Base-by-base conservation (phyloP, 2,113 vertebrate genomes). In the Corvus moneduloides region DNA sequence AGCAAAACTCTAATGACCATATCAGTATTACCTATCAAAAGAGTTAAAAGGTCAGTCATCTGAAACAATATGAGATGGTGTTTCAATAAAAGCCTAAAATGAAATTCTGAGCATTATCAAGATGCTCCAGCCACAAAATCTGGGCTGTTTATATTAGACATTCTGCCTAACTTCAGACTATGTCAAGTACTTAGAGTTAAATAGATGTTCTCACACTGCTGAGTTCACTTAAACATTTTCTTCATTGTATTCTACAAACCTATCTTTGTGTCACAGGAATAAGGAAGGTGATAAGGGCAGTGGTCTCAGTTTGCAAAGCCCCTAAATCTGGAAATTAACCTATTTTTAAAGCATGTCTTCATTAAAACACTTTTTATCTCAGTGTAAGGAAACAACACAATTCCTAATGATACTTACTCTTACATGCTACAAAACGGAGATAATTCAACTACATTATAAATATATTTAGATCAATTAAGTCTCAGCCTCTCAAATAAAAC, bases 1-100 rank as follows among this genome's bases (percentile, higher is more conserved):
- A 99, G 95, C 83, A 99, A 98, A 92, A 99, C 95, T 95, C 99
- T 98, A 78, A 98, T 98, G 93, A 99, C 97, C 91, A 99, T 98
- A 90, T 98, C 99, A 32, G 96, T 97, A 78, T 99, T 99, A 97
- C 99, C 99, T 99, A 92, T 37, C 4, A 91, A 83, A 97, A 89
- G 68, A 96, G 73, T 78, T 21, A 78, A 90, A 33, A 90, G 3
- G 5, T 43, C 58, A 74, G 6, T 74, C 2, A 82, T 35, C 52
- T 94, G 93, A 28, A 93, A 46, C 9, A 16, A 74, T 20, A 85
- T 33, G 68, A 46, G 19, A 56, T 13, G 6, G 46, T 46, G 13
- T 35, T 87, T 77, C 44, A 62, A 41, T 76, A 94, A 91, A 74
- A 8, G 3, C 14, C 43, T 90, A 72, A 74, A 92, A 64, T 37